phyloP scores from a whole-genome alignment of 2,797 vertebrate genomes.

The Danio kyathit region DNA sequence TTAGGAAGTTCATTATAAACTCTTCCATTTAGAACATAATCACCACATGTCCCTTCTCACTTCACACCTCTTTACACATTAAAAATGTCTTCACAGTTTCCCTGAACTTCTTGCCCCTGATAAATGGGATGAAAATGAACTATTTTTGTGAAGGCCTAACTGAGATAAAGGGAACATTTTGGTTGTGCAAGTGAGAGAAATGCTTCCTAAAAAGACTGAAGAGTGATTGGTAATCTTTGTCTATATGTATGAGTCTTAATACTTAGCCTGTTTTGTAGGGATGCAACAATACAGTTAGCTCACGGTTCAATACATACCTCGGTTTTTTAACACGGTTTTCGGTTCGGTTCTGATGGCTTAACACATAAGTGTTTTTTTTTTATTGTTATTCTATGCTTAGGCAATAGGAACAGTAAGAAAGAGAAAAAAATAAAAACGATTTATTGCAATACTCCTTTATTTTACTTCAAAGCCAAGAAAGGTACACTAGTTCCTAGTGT shows the following conservation, averaged over 20 bases:
- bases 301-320: too few species aligned
- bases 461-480: too few species aligned
- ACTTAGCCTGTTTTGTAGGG: background rate
- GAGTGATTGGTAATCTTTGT: too few species aligned
- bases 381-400: too few species aligned
- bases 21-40: background rate
- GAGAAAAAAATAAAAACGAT: too few species aligned
- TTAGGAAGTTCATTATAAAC: slow-evolving; percentile 27
- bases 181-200: background rate
- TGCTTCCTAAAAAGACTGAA: background rate
- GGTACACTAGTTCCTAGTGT: too few species aligned
- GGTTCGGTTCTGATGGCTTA: too few species aligned
- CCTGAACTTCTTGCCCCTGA: slow-evolving; percentile 1
- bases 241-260: background rate
- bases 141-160: slow-evolving; percentile 20
- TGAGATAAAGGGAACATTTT: slow-evolving; percentile 3
- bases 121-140: slow-evolving; percentile 40
- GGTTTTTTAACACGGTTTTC: too few species aligned
- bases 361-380: too few species aligned
- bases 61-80: slow-evolving; percentile 42
- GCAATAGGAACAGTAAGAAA: too few species aligned
- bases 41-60: background rate
- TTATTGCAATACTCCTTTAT: too few species aligned
- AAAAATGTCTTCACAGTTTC: slow-evolving; percentile 26
- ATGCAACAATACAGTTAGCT: too few species aligned